Conservation (phyloP, 2,797 vertebrate species). For the Cuculus canorus region DNA sequence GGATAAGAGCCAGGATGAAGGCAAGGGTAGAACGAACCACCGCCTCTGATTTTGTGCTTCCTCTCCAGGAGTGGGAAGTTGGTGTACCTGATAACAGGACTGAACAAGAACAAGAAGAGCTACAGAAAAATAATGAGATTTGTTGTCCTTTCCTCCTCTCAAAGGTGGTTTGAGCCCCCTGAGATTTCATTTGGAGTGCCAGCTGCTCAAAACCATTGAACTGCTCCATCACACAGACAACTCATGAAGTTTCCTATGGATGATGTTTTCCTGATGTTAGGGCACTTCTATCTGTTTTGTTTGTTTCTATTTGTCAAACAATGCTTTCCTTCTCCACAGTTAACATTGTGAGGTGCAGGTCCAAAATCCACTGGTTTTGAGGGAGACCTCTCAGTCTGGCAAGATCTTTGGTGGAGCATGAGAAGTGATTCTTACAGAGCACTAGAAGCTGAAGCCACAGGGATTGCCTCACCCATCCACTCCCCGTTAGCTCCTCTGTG, state of each 20-base stretch:
- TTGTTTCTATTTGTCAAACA: neutral
- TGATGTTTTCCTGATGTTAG: neutral
- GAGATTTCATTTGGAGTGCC: neutral
- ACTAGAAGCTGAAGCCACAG: neutral
- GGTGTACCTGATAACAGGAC: neutral
- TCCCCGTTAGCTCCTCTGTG: neutral
- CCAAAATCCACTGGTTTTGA: neutral
- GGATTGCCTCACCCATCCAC: neutral
- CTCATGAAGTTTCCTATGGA: neutral
- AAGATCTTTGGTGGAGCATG: accelerated
- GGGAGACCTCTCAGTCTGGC: neutral
- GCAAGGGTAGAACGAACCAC: neutral
- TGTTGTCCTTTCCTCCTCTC: neutral
- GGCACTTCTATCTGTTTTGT: neutral
- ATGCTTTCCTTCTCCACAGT: neutral
- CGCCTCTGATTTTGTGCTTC: neutral
- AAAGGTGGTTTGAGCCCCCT: neutral
- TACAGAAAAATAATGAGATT: neutral
- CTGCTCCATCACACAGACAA: neutral
- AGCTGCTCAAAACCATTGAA: neutral
- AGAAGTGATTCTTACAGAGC: neutral
- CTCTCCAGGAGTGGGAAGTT: neutral
- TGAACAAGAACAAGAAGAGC: neutral
- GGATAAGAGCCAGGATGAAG: neutral
- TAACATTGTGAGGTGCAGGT: neutral